These are phyloP conservation scores for Oreortyx pictus DNA, from an alignment of 2,797 vertebrate genomes.

Conservation along the genomic window DNA sequence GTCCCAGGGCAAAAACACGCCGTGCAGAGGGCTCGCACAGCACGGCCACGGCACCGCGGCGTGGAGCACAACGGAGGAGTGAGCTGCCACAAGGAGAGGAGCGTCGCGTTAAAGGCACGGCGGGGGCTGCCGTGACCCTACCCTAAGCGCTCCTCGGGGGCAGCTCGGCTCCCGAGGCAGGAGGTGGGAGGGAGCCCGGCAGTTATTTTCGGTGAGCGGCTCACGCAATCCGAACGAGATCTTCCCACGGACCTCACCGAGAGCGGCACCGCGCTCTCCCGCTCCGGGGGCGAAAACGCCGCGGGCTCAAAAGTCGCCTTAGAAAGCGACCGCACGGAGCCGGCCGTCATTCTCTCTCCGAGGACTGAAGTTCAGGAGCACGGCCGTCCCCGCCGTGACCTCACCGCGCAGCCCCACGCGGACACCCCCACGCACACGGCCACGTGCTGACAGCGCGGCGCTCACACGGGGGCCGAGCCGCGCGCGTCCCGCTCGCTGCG, in stretches of 20 bases:
- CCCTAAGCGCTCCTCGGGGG: neutral
- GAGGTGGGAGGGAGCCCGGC: neutral
- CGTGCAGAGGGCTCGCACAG: neutral
- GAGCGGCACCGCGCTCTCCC: neutral
- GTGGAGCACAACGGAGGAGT: neutral
- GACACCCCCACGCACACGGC: too few relatives aligned
- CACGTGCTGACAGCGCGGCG: neutral
- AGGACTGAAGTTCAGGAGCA: too few relatives aligned
- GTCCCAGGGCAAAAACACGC: neutral
- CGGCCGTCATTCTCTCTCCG: too few relatives aligned
- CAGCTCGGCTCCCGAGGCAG: neutral
- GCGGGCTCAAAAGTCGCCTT: neutral
- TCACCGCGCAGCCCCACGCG: neutral
- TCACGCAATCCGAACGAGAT: neutral
- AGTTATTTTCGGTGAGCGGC: neutral
- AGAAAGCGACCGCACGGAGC: rapidly evolving
- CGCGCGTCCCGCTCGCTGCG: too few relatives aligned
- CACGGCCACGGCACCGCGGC: neutral
- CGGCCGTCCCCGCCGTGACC: neutral
- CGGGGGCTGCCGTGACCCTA: neutral
- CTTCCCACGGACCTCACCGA: rapidly evolving
- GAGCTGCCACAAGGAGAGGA: neutral
- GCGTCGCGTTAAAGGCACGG: neutral
- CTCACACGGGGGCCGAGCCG: neutral
- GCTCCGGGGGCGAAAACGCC: neutral